Conservation (phyloP, 1,140 invertebrate species). For the Euschistus heros region DNA sequence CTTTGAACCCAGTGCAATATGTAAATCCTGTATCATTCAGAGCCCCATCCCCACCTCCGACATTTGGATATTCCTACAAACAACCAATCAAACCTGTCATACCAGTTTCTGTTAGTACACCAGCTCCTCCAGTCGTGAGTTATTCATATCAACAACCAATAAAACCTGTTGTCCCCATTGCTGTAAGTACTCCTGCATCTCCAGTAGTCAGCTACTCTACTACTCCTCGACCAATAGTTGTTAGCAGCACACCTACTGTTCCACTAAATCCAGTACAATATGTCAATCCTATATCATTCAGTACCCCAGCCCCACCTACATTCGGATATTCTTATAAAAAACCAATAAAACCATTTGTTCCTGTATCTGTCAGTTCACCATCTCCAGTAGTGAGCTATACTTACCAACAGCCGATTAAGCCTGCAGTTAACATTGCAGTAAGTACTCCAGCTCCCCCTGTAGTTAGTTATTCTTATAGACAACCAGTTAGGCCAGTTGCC, state of each 20-base stretch:
- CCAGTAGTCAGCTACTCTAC: slow-evolving; percentile 10
- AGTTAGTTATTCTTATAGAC: not conserved
- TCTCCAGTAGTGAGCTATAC: slow-evolving; percentile 2
- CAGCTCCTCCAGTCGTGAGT: slow-evolving; percentile 8
- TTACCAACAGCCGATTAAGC: not conserved
- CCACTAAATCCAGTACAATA: slow-evolving; percentile 28
- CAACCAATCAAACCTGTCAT: not conserved
- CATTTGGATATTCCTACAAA: not conserved
- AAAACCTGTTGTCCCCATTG: not conserved
- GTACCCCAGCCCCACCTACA: slow-evolving; percentile 9
- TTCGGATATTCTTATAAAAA: slow-evolving; percentile 13
- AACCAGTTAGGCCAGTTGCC: not conserved
- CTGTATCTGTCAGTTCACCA: slow-evolving; percentile 24
- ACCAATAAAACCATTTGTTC: not conserved
- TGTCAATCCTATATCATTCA: slow-evolving; percentile 6
- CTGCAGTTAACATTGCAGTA: not conserved
- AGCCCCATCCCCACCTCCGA: not conserved
- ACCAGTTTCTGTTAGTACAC: not conserved
- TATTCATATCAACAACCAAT: slow-evolving; percentile 15
- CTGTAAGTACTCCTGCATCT: slow-evolving; percentile 13
- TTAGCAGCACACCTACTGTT: slow-evolving; percentile 23
- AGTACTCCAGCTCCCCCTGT: slow-evolving; percentile 21
- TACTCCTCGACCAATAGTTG: slow-evolving; percentile 13
- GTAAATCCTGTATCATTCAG: not conserved
- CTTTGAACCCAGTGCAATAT: not conserved